Evolutionary conservation across 1,140 invertebrate genomes (phyloP), one percentile per base, ranked within the genome.

Genomic region (Leguminivora glycinivorella): DNA sequence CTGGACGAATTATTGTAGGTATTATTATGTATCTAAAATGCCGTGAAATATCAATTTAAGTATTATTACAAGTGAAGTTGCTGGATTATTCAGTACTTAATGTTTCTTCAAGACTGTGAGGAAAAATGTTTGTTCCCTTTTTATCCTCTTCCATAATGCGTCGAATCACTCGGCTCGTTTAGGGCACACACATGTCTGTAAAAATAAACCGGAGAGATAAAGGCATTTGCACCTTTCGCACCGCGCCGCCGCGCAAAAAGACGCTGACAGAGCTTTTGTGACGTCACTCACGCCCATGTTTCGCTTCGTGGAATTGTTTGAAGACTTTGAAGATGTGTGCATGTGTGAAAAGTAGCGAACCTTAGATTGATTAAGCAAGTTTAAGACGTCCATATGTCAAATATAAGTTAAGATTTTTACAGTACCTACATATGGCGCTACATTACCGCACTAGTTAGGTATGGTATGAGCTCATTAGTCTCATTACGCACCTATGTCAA

Each of bases 121-220:
- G 4, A 31, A 6, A 31, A 31, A 31, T 31, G 29, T 31, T 31
- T 31, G 29, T 31, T 31, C 29, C 29, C 9, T 31, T 31, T 3
- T 31, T 31, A 52, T 52, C 43, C 43, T 52, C 17, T 52, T 22
- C 43, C 43, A 19, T 17, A 6, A 47, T 19, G 6, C 19, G 7
- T 52, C 17, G 43, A 52, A 52, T 52, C n/a, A 6, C 31, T 10
- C 31, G 31, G 4, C 31, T 34, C 31, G 9, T 7, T 34, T 4
- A 34, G 9, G n/a, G 31, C 31, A 34, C n/a, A 43, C 14, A 17
- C 40, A 43, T n/a, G 43, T 1, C 17, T 52, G 17, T 19, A 79
- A 84, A 85, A 83, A 81, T 79, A 83, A 81, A 77, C 81, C 81
- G 76, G 74, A 75, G 47, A 75, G 75, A 75, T 77, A 76, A 83